These are phyloP conservation scores for Stomorhina lunata DNA, from an alignment of 2,888 invertebrate genomes.

Conservation along the genomic window DNA sequence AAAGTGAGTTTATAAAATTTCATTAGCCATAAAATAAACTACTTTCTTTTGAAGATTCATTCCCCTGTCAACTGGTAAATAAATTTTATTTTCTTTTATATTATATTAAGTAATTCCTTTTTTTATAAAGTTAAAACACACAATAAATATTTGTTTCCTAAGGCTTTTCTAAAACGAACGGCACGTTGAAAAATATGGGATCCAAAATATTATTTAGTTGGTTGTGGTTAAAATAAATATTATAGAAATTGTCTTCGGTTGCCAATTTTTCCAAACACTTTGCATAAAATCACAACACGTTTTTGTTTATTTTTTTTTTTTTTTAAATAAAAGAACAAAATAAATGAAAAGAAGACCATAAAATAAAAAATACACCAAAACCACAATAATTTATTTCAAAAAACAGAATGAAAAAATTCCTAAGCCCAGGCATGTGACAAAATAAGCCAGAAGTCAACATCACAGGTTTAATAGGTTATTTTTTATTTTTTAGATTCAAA, in stretches of 20 bases:
- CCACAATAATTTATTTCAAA: neutral
- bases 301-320: neutral
- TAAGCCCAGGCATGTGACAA: neutral
- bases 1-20: neutral
- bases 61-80: too few species aligned
- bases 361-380: neutral
- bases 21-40: neutral
- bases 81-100: too few species aligned
- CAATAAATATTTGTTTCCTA: neutral
- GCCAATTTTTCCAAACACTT: neutral
- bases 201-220: neutral
- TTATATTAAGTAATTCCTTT: too few species aligned
- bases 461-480: neutral
- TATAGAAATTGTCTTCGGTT: neutral
- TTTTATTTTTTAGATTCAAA: neutral
- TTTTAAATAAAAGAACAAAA: neutral
- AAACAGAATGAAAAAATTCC: neutral
- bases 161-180: neutral
- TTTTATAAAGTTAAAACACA: neutral
- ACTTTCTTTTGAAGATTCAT: neutral
- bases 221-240: neutral
- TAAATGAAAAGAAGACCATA: neutral
- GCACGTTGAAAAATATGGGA: too few species aligned
- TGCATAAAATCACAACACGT: constrained; percentile 1
- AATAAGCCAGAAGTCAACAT: neutral